Evolutionary conservation across 53 echinoderm and acorn worm genomes (phyloP), one percentile per base, ranked within the genome.

Genomic region (Luidia sarsii): DNA sequence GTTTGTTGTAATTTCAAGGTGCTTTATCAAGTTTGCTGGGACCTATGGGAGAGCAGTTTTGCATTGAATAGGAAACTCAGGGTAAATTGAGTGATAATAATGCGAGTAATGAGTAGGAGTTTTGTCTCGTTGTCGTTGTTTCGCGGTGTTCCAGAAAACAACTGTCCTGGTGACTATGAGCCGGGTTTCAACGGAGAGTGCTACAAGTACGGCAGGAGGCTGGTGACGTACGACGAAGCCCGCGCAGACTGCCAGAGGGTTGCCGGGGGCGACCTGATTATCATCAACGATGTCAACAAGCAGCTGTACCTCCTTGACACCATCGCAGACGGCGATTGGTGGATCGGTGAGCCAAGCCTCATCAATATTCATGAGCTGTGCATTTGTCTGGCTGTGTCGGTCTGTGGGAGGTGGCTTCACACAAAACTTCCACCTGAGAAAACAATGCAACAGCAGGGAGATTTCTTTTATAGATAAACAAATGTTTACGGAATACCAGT

Each of bases 271-370:
- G 94, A 94, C 60, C 87, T 94, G 3, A 89, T 80, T 18, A 67
- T 89, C 57, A 80, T 91, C 52, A 57, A 91, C 30, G 61, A 79
- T 77, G 73, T 71, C 32, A 39, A 25, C 7, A 89, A 91, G 30
- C 81, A 82, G 7, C 81, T 82, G 21, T 91, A 89, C 68, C 74
- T 94, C 34, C 46, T 39, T 33, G 41, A 70, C 15, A 94, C 49
- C 56, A 91, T 82, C 14, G 48, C 75, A 48, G 88, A 63, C 16
- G 80, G 83, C 41, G 89, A 91, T 30, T 91, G 88, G 86, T 94
- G 94, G 94, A 91, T 94, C 16, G 94, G 94, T 94, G 46, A 85
- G 91, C 86, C 25, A 4, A 62, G 30, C 3, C 39, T 27, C 41
- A 41, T 41, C 6, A 41, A 41, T 41, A 41, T 41, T 41, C 41